These are phyloP conservation scores for Aplysia californica DNA, from an alignment of 1,140 invertebrate species.

Conservation along the genomic window DNA sequence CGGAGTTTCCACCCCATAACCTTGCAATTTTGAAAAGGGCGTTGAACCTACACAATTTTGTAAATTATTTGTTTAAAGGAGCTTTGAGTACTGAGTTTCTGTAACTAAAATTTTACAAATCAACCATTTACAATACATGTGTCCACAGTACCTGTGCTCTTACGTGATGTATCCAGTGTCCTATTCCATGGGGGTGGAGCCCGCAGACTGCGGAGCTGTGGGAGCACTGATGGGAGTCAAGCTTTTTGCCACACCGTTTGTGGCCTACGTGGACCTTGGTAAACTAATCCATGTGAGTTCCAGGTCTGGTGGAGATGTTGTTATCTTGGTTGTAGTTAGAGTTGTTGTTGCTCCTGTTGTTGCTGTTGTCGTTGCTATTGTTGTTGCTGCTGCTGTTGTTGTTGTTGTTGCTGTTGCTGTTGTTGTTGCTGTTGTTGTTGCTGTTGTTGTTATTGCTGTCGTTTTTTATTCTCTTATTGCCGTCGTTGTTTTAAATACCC, in stretches of 20 bases:
- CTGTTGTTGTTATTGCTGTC: not conserved
- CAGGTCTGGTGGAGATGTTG: not conserved
- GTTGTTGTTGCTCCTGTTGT: not conserved
- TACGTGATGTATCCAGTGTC: conserved; percentile 60
- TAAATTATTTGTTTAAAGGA: no score
- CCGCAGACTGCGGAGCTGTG: conserved; percentile 44
- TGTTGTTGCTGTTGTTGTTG: not conserved
- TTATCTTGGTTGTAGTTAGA: not conserved
- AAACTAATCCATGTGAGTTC: conserved; percentile 11
- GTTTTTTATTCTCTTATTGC: not conserved
- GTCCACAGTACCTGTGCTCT: conserved; percentile 51
- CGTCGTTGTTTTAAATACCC: not conserved
- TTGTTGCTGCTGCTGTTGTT: not conserved
- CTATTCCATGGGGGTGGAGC: conserved; percentile 49
- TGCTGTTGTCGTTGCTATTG: not conserved
- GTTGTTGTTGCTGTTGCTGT: not conserved
- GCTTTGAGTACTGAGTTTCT: no score
- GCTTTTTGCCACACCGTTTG: conserved; percentile 63
- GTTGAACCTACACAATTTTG: no score
- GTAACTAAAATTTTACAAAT: no score
- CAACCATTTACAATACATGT: no score
- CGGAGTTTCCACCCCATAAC: no score
- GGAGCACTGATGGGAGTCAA: conserved; percentile 55
- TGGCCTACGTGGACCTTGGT: conserved; percentile 59
- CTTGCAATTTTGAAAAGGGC: no score